Base-by-base conservation (phyloP, 2,888 invertebrate genomes). In the Baccha elongata region DNA sequence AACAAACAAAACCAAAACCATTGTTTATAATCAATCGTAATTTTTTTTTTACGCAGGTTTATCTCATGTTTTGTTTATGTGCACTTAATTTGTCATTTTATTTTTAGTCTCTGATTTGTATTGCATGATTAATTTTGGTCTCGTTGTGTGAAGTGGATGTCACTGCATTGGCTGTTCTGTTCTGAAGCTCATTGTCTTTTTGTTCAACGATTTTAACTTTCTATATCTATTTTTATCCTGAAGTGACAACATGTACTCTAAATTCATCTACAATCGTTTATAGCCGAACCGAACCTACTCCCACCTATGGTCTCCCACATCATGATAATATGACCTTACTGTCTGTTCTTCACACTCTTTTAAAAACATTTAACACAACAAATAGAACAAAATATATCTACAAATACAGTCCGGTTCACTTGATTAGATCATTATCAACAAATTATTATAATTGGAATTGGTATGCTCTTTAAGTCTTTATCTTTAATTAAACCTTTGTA, bases 121-220 rank as follows among this genome's bases (percentile, higher is more conserved):
- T 29, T 32, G 52, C 52, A 52, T 52, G 32, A 52, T 52, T 52
- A 17, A 52, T 52, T 52, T 52, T 6, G 52, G 32, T 32, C 52
- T 52, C 52, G 6, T 6, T 19, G n/a, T 17, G 2, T 0, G 29
- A 19, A 32, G 7, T 3, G 6, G 17, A 52, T 52, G 52, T 32
- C 52, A 52, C 17, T 52, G 29, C 19, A 32, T 29, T 6, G 32
- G 32, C 52, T 52, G n/a, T 17, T 52, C 17, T 52, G 5, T 6
- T 29, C n/a, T n/a, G n/a, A n/a, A n/a, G n/a, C n/a, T n/a, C 32
- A 52, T 32, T 52, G 52, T 52, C 17, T 32, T 52, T 17, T 32
- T 52, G 17, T 5, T 7, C 0, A 17, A 0, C 17, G 2, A 17
- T 32, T 29, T 11, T 50, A 50, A 19, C 10, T 19, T 32, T n/a